A percentile compares a stretch with the other conserved stretches of the same genome.
Evolutionary conservation across 1,140 invertebrate genomes (phyloP).

Genomic region (Neodiprion lecontei): DNA sequence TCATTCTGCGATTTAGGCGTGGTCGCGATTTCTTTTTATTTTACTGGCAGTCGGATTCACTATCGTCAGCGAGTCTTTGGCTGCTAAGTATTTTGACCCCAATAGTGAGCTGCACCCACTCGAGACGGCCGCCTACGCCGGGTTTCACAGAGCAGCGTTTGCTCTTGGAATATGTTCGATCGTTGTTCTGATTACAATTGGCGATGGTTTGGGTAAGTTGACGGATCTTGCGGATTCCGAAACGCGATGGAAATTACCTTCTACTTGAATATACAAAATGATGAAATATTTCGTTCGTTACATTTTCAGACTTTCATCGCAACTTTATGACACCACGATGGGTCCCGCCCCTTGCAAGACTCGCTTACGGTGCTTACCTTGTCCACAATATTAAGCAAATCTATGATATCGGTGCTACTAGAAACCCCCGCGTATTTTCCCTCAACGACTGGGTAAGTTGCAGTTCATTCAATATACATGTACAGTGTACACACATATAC

Average conservation of each 20-base stretch:
- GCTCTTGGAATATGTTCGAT: conserved; percentile 21
- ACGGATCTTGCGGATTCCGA: background rate
- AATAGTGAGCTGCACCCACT: no score
- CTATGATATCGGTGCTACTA: conserved; percentile 37
- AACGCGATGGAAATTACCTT: no score
- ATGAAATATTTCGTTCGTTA: no score
- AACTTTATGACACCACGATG: conserved; percentile 42
- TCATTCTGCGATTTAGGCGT: conserved; percentile 26
- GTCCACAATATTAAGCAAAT: conserved; percentile 51
- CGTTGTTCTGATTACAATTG: conserved; percentile 37
- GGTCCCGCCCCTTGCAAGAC: conserved; percentile 64
- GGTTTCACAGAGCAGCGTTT: no score
- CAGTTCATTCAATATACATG: conserved; percentile 8
- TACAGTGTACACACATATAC: no score
- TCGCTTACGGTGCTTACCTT: conserved; percentile 74
- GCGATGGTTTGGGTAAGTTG: conserved; percentile 39
- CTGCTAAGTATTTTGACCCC: conserved; percentile 27
- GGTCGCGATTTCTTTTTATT: conserved; percentile 38
- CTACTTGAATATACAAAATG: no score
- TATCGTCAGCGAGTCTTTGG: conserved; percentile 27
- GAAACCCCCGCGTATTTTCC: conserved; percentile 37
- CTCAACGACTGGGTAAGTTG: conserved; percentile 36
- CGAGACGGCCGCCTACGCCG: no score
- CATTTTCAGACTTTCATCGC: conserved; percentile 38
- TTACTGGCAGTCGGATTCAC: conserved; percentile 32